Evolutionary conservation across 2,888 invertebrate genomes (phyloP).

Genomic region (Phyllotreta striolata): DNA sequence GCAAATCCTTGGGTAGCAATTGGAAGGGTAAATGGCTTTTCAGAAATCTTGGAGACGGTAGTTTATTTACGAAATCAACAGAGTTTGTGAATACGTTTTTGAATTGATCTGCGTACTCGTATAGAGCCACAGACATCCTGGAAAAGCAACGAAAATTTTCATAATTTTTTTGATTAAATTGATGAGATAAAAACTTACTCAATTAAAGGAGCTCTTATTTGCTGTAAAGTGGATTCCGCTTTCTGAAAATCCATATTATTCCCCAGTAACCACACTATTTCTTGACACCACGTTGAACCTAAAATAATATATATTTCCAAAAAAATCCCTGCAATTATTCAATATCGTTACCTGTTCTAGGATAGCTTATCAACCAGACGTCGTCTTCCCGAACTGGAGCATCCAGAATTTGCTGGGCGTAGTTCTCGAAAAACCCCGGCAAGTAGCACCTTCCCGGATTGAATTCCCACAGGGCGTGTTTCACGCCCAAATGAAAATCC

Average conservation of each 20-base stretch:
- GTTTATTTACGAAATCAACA: slow-evolving; percentile 73
- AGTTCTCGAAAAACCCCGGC: slow-evolving; percentile 73
- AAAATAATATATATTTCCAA: slow-evolving; percentile 29
- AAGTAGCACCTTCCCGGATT: slow-evolving; percentile 76
- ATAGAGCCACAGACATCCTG: slow-evolving; percentile 46
- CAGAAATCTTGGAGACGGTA: slow-evolving; percentile 74
- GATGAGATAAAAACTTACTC: slow-evolving; percentile 62
- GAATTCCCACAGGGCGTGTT: slow-evolving; percentile 75
- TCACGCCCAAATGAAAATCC: slow-evolving; percentile 73
- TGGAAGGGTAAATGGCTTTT: slow-evolving; percentile 79
- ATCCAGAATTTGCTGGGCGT: slow-evolving; percentile 75
- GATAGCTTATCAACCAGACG: slow-evolving; percentile 88
- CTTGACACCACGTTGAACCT: slow-evolving; percentile 94
- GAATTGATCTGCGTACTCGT: slow-evolving; percentile 41
- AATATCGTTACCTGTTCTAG: slow-evolving; percentile 77
- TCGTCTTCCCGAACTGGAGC: slow-evolving; percentile 78
- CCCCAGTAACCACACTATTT: slow-evolving; percentile 91
- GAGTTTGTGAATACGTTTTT: slow-evolving; percentile 70
- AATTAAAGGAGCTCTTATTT: slow-evolving; percentile 78
- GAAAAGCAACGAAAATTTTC: slow-evolving; percentile 28
- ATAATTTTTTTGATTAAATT: neutral
- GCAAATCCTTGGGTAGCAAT: slow-evolving; percentile 71
- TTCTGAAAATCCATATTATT: slow-evolving; percentile 80
- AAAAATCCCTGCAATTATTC: slow-evolving; percentile 1
- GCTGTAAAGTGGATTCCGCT: slow-evolving; percentile 67